Base-by-base conservation (phyloP, 2,888 invertebrate genomes). In the Sturmia bella region DNA sequence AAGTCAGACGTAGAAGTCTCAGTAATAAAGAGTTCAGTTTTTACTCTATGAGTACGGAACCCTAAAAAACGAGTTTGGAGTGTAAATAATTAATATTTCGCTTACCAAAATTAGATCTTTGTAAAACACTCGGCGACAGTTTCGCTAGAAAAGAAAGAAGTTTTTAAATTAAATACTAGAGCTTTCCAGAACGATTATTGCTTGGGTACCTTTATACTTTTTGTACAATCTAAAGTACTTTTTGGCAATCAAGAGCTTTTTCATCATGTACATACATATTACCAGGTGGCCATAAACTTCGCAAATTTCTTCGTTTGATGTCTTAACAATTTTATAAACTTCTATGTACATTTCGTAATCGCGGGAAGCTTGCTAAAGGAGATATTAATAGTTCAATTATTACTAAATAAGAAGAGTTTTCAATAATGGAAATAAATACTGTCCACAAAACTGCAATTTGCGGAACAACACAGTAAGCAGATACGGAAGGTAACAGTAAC, bases 311-410 rank as follows among this genome's bases (percentile, higher is more conserved):
- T 83, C 80, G 9, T 64, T 50, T 17, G 63, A 1, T 7, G 32
- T 41, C 57, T 48, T 69, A 13, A 59, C 15, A 0, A 15, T 19
- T 64, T 68, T 45, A 43, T 70, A 56, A n/a, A 84, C 27, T 43
- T 84, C 41, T 4, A 84, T 52, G 57, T 77, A 84, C 84, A 85
- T 84, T 83, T 82, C 82, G 45, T 69, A 85, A 41, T 85, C 85
- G 24, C 69, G 77, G 7, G 74, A 72, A 3, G 84, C 83, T 24
- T 41, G 52, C 85, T 85, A 37, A 3, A 78, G 6, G 6, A 27
- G 6, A 27, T 4, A 6, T 27, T 27, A n/a, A 6, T 27, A 27
- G 3, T 6, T 27, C 27, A 27, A 27, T 27, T 27, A 6, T 27
- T 27, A 27, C 3, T 27, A 4, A 27, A 27, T n/a, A n/a, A n/a